Base-by-base conservation (phyloP, 2,888 invertebrate genomes). In the Eurytoma californica region DNA sequence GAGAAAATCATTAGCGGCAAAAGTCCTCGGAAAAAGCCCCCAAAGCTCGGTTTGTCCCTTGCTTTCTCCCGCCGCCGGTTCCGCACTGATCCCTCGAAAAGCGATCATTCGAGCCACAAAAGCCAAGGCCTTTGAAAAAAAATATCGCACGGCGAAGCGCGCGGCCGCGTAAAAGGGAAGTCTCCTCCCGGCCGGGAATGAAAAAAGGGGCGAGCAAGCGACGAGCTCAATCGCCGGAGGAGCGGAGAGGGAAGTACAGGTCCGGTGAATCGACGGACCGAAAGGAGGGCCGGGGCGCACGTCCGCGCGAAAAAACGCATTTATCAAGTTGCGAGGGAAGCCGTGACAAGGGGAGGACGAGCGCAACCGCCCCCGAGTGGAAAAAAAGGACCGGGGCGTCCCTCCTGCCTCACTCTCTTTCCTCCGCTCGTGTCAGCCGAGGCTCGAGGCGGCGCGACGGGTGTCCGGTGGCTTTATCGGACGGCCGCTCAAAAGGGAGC, bases 381-480 rank as follows among this genome's bases (percentile, higher is more conserved):
- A 82, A 79, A 80, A 76, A 74, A 63, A 66, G 76, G 68, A 72
- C 63, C 57, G 67, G n/a, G n/a, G n/a, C n/a, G n/a, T n/a, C n/a
- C n/a, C n/a, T n/a, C n/a, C n/a, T n/a, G n/a, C n/a, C n/a, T n/a
- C n/a, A n/a, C 61, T 77, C 67, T 70, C 28, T 20, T 39, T n/a
- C 67, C 53, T 67, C 18, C 9, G 24, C 24, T 24, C 24, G 20
- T 67, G 20, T 57, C 58, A 20, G 9, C 74, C 47, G 16, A 69
- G 57, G 72, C 75, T 70, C 51, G 39, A 53, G 53, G 53, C 53
- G 53, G 72, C 81, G 80, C 81, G 81, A 82, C 78, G 72, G 80
- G 82, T 80, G 82, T 78, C 77, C 76, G 14, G 72, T 47, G 20
- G 55, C 77, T 77, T 70, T 77, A 77, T 70, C 70, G 77, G 39